Evolutionary conservation across 2,888 invertebrate species (phyloP).

Genomic region (Drosophila birchii): DNA sequence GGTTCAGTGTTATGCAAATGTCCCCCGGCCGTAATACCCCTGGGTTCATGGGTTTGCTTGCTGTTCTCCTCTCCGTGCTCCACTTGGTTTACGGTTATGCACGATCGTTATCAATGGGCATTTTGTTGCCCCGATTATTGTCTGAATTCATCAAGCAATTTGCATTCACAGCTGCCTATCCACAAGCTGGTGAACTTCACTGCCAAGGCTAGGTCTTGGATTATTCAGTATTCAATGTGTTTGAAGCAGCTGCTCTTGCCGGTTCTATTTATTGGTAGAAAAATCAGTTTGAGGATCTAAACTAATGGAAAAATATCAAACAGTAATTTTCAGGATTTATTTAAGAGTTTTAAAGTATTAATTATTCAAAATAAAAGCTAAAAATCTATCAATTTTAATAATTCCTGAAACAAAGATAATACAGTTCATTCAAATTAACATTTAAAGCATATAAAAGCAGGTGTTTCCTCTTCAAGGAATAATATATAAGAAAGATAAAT

Average conservation of each 20-base stretch:
- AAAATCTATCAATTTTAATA: no score
- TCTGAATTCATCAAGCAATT: slow-evolving; percentile 38
- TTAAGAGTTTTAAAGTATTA: no score
- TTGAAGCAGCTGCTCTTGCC: slow-evolving; percentile 15
- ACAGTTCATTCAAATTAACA: no score
- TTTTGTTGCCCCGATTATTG: slow-evolving; percentile 66
- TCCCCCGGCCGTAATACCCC: slow-evolving; percentile 52
- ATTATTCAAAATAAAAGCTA: no score
- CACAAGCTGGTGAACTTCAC: slow-evolving; percentile 6
- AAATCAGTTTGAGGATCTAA: background rate
- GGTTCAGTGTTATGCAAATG: slow-evolving; percentile 76
- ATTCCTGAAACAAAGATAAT: no score
- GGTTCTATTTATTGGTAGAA: background rate
- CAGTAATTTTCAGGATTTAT: no score
- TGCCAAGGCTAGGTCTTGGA: slow-evolving; percentile 28
- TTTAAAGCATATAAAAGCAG: no score
- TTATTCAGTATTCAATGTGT: slow-evolving; percentile 1
- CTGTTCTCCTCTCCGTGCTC: background rate
- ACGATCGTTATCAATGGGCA: slow-evolving; percentile 39
- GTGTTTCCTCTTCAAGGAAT: no score
- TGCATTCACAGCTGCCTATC: slow-evolving; percentile 42
- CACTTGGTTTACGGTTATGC: slow-evolving; percentile 55
- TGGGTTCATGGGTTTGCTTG: slow-evolving; percentile 42
- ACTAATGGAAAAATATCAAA: background rate
- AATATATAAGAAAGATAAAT: no score